A percentile compares a stretch with the other conserved stretches of the same genome.
Conservation (phyloP, 1,140 invertebrate species). For the Drosophila truncata region DNA sequence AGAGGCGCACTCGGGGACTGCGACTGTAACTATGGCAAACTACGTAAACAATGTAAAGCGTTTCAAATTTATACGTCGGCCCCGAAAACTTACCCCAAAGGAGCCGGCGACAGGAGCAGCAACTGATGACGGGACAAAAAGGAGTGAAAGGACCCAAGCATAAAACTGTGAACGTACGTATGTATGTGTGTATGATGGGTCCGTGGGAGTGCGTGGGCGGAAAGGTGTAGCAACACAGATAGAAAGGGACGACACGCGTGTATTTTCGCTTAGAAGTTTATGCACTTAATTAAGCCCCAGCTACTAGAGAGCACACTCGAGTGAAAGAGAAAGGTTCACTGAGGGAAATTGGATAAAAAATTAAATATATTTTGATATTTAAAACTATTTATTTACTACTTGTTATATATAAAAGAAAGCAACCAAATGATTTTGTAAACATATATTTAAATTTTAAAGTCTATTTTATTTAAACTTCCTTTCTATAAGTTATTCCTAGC, state of each 20-base stretch:
- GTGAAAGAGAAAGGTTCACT: slow-evolving; percentile 20
- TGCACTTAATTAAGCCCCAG: slow-evolving; percentile 70
- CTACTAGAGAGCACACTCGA: slow-evolving; percentile 23
- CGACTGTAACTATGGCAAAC: slow-evolving; percentile 69
- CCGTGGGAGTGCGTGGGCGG: slow-evolving; percentile 7
- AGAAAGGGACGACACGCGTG: slow-evolving; percentile 25
- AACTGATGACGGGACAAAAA: slow-evolving; percentile 60
- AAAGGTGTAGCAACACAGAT: slow-evolving; percentile 18
- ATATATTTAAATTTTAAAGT: too few species aligned
- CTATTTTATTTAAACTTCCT: background rate
- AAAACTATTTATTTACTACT: background rate
- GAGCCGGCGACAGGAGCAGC: slow-evolving; percentile 50
- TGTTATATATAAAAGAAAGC: too few species aligned
- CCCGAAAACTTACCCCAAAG: slow-evolving; percentile 58
- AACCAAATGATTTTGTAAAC: too few species aligned
- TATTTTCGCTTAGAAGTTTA: slow-evolving; percentile 75
- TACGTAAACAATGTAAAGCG: slow-evolving; percentile 80
- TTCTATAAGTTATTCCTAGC: background rate
- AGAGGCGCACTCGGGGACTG: slow-evolving; percentile 16
- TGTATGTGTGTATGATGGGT: slow-evolving; percentile 8
- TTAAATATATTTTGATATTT: background rate
- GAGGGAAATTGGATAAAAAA: background rate
- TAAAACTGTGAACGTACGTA: slow-evolving; percentile 21
- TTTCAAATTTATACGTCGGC: slow-evolving; percentile 74
- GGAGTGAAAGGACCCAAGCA: slow-evolving; percentile 30